Conservation (phyloP, 2,113 vertebrate genomes). For the Pseudonaja textilis region DNA sequence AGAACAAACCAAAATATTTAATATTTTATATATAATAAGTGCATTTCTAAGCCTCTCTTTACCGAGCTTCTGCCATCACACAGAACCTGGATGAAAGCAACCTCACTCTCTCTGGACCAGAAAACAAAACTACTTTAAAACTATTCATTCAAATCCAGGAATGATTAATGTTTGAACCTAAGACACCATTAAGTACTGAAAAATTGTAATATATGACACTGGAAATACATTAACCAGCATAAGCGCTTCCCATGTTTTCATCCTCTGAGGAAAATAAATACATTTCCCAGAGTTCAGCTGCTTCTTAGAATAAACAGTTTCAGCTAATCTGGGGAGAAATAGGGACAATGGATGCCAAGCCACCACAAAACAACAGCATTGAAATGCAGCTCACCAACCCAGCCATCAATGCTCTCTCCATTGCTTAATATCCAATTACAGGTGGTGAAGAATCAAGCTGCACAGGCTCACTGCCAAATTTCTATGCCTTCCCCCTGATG, state of each 20-base stretch:
- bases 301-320: background rate
- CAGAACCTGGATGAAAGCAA: background rate
- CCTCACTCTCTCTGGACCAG: background rate
- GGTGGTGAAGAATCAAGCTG: background rate
- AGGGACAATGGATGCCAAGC: background rate
- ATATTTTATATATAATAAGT: background rate
- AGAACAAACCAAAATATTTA: background rate
- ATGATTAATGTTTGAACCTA: background rate
- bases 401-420: background rate
- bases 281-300: background rate
- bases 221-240: background rate
- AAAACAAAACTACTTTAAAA: background rate
- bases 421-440: constrained; percentile 21
- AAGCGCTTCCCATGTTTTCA: background rate
- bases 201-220: background rate
- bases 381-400: constrained; percentile 9
- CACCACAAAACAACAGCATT: constrained; percentile 19
- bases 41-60: background rate
- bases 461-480: background rate
- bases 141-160: background rate
- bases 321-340: background rate
- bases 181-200: background rate
- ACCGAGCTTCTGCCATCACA: no score
- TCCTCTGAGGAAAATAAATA: background rate
- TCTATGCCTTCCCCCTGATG: background rate